These are phyloP conservation scores for Hyphantria cunea DNA, from an alignment of 1,140 invertebrate species.

Conservation along the genomic window DNA sequence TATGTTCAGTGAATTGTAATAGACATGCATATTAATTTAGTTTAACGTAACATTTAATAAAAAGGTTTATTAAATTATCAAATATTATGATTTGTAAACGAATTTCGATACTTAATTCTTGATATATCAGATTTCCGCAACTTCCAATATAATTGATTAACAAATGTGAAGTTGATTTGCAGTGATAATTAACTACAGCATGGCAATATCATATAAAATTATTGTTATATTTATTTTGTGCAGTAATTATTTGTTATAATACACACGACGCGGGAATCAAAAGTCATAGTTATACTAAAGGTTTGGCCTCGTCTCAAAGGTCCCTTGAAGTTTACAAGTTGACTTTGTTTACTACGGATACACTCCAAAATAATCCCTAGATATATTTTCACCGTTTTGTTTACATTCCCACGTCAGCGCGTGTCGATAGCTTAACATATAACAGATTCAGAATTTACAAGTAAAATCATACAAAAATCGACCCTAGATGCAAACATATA, in stretches of 20 bases:
- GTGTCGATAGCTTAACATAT: constrained; percentile 46
- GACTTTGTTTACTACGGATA: constrained; percentile 30
- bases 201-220: background rate
- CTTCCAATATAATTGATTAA: constrained; percentile 1
- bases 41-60: no score
- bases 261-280: background rate
- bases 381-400: constrained; percentile 48
- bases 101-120: no score
- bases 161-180: background rate
- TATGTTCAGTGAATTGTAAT: no score
- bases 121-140: background rate
- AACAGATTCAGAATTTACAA: constrained; percentile 22
- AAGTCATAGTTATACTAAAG: no score
- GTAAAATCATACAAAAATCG: constrained; percentile 20
- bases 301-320: no score
- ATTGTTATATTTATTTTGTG: background rate
- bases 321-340: no score
- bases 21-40: no score
- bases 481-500: constrained; percentile 27
- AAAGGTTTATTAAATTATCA: no score
- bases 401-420: constrained; percentile 63
- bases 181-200: background rate
- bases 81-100: no score
- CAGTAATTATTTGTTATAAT: background rate
- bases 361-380: constrained; percentile 44